Base-by-base conservation (phyloP, 2,797 vertebrate genomes). In the Xenops minutus region DNA sequence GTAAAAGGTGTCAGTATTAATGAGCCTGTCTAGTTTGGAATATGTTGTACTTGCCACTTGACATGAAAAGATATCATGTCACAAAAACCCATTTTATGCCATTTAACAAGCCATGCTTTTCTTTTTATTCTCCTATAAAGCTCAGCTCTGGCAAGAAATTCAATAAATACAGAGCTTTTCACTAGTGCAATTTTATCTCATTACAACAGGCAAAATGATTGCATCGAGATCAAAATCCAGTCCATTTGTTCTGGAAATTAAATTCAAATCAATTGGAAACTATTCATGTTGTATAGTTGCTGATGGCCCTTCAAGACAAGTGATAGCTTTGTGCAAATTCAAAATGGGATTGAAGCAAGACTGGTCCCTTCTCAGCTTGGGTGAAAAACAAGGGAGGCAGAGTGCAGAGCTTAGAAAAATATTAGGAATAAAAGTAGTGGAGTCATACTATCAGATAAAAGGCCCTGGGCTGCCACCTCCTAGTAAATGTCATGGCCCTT, bases 161-260 rank as follows among this genome's bases (percentile, higher is more conserved):
- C 49, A 90, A 3, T 46, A 93, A 95, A 82, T 85, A 19, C 37
- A 69, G 43, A 32, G 49, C 26, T 79, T 91, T 52, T 64, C 34
- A 18, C 55, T 55, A 7, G 41, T 78, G 34, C 29, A 3, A 1
- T 94, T 88, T 93, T 74, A 67, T 91, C 67, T 88, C 58, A 71
- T 73, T 91, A 55, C 30, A 55, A 54, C 14, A 37, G 75, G 56
- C 58, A 83, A 80, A 93, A 87, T 48, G 22, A 93, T 73, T 85
- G 23, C 19, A 23, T 22, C 23, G 91, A 76, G 67, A 94, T 89
- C 56, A 93, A 89, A 95, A 93, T 66, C 56, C 61, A 75, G 56
- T 48, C 80, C 29, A 22, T 82, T 86, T 88, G 73, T 82, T 91
- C 84, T 92, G 71, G 56, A 91, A 94, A 94, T 92, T 66, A 88